phyloP scores from a whole-genome alignment of 37 sponge, comb jelly and placozoan species.

The Crambe crambe region DNA sequence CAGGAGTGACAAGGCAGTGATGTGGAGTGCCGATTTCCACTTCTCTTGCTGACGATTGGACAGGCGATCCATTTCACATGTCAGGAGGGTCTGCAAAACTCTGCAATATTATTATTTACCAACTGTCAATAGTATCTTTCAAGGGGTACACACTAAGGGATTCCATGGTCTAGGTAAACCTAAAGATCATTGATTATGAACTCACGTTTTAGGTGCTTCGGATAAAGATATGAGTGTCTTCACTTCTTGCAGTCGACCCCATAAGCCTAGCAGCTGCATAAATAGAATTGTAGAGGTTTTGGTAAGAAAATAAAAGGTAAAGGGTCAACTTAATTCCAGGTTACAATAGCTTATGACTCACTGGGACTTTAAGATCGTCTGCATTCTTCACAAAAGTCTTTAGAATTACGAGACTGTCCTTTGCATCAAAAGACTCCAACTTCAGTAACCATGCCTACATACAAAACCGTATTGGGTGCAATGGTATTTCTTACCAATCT shows the following conservation, averaged over 20 bases:
- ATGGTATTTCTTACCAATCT: not conserved
- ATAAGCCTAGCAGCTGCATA: conserved; percentile 22
- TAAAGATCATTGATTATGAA: not conserved
- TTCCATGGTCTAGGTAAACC: no score
- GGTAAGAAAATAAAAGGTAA: no score
- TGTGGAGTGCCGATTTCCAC: conserved; percentile 2
- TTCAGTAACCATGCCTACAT: conserved; percentile 52
- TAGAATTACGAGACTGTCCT: conserved; percentile 34
- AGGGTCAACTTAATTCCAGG: not conserved
- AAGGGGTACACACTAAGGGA: not conserved
- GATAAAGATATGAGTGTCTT: conserved; percentile 2
- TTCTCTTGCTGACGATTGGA: conserved; percentile 2
- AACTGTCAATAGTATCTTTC: not conserved
- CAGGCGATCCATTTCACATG: conserved; percentile 10
- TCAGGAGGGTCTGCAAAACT: conserved; percentile 10
- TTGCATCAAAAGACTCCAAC: conserved; percentile 1
- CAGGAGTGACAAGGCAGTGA: conserved; percentile 11
- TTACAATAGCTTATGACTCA: not conserved
- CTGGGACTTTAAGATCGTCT: conserved; percentile 23
- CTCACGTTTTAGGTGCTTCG: conserved; percentile 15
- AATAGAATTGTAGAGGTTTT: not conserved
- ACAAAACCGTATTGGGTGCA: not conserved
- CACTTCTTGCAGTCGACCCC: conserved; percentile 38
- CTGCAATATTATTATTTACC: conserved; percentile 2
- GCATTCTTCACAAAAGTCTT: conserved; percentile 33